phyloP scores from a whole-genome alignment of 2,113 vertebrate species.

The Choloepus hoffmanni region DNA sequence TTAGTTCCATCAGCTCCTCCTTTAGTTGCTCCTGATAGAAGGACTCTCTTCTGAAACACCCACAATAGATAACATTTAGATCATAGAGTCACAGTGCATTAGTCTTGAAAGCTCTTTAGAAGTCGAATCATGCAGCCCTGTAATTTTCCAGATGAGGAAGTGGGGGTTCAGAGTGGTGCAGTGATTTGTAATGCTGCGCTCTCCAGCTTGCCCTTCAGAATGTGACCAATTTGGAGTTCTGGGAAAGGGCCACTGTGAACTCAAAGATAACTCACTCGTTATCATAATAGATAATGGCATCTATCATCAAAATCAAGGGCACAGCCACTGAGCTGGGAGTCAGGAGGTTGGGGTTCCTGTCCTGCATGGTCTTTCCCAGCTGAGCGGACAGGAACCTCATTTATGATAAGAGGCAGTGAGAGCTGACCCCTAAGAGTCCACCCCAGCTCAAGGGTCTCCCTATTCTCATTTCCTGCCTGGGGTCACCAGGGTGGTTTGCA shows the following conservation, averaged over 20 bases:
- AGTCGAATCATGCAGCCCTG: neutral
- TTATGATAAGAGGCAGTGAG: neutral
- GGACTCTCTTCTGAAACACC: neutral
- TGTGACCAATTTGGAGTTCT: neutral
- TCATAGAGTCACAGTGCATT: neutral
- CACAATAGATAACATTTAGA: neutral
- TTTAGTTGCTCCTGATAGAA: neutral
- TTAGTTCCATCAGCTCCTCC: neutral
- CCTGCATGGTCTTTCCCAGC: accelerated
- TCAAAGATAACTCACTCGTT: slow-evolving; percentile 49
- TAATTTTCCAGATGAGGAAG: neutral
- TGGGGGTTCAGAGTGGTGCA: neutral
- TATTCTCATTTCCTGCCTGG: neutral
- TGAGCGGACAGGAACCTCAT: neutral
- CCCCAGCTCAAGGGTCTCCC: neutral
- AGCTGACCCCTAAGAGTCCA: neutral
- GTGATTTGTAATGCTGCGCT: neutral
- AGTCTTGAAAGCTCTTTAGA: neutral
- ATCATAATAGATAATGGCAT: slow-evolving; percentile 68
- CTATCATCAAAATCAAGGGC: neutral
- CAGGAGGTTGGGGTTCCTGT: neutral
- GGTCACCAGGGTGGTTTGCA: neutral
- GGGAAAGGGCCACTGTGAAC: slow-evolving; percentile 52
- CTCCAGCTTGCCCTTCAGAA: neutral
- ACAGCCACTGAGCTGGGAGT: neutral